A percentile compares a stretch with the other conserved stretches of the same genome.
Evolutionary conservation across 2,888 invertebrate species (phyloP).

Genomic region (Dynastes maya): DNA sequence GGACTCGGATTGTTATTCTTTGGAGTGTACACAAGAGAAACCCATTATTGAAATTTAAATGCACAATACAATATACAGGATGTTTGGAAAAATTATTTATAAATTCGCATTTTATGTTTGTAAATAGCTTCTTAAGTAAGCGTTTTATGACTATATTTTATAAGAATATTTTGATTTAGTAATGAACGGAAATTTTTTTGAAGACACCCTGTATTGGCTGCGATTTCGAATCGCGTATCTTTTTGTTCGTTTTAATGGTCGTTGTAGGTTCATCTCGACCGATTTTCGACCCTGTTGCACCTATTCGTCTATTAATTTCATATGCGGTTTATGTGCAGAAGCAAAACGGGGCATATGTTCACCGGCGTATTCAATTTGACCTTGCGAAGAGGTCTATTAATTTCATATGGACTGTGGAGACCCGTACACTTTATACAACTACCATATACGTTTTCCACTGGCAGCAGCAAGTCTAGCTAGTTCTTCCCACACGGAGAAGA

Average conservation of each 20-base stretch:
- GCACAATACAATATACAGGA: too few relatives aligned
- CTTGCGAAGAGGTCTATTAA: slow-evolving; percentile 58
- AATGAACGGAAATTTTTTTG: too few relatives aligned
- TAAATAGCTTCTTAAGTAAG: too few relatives aligned
- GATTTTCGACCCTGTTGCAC: neutral
- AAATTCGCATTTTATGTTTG: too few relatives aligned
- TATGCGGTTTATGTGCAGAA: slow-evolving; percentile 27
- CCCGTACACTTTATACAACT: slow-evolving; percentile 54
- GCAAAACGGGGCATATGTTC: slow-evolving; percentile 44
- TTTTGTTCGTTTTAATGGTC: neutral
- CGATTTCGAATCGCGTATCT: too few relatives aligned
- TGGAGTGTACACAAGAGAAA: neutral
- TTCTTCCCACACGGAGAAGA: slow-evolving; percentile 58
- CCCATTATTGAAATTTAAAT: neutral
- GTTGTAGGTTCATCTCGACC: neutral
- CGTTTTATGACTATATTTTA: too few relatives aligned
- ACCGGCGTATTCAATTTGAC: slow-evolving; percentile 55
- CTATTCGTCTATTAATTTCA: slow-evolving; percentile 16
- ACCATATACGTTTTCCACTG: slow-evolving; percentile 57
- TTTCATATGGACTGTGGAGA: slow-evolving; percentile 54
- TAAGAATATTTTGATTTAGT: too few relatives aligned
- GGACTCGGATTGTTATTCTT: neutral
- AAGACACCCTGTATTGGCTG: too few relatives aligned
- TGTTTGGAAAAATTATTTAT: too few relatives aligned
- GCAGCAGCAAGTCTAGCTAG: slow-evolving; percentile 59